These are phyloP conservation scores for Ips typographus DNA, from an alignment of 1,140 invertebrate genomes.

Conservation along the genomic window DNA sequence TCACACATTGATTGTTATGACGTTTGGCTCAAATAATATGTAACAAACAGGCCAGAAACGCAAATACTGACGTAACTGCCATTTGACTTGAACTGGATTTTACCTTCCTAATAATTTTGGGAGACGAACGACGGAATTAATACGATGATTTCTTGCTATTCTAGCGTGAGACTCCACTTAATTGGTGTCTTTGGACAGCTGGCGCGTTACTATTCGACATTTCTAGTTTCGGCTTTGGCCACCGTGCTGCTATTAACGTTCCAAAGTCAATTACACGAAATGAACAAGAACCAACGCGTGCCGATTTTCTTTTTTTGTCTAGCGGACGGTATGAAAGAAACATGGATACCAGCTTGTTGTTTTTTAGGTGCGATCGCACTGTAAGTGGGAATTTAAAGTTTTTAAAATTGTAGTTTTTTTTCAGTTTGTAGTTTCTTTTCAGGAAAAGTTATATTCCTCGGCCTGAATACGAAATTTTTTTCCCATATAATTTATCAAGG, in stretches of 20 bases:
- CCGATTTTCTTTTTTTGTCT: conserved; percentile 52
- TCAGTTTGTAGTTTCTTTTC: conserved; percentile 10
- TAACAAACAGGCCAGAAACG: no score
- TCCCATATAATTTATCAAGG: conserved; percentile 46
- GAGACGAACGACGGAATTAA: conserved; percentile 6
- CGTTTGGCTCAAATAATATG: no score
- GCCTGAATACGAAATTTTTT: conserved; percentile 44
- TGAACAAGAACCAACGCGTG: conserved; percentile 37
- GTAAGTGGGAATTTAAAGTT: conserved; percentile 17
- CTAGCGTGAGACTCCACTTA: conserved; percentile 47
- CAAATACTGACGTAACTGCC: no score
- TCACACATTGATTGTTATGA: no score
- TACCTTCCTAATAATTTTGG: conserved; percentile 7
- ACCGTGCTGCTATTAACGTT: conserved; percentile 52
- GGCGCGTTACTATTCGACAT: conserved; percentile 50
- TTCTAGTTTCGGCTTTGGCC: conserved; percentile 51
- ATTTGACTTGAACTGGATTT: no score
- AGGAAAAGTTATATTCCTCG: conserved; percentile 35
- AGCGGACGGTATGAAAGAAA: conserved; percentile 52
- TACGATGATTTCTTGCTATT: conserved; percentile 29
- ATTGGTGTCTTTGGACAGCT: conserved; percentile 50
- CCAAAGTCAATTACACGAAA: conserved; percentile 47
- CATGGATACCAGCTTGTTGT: conserved; percentile 26
- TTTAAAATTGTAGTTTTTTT: conserved; percentile 1
- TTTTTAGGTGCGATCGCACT: not conserved